Base-by-base conservation (phyloP, 2,113 vertebrate genomes). In the Sylvia atricapilla region DNA sequence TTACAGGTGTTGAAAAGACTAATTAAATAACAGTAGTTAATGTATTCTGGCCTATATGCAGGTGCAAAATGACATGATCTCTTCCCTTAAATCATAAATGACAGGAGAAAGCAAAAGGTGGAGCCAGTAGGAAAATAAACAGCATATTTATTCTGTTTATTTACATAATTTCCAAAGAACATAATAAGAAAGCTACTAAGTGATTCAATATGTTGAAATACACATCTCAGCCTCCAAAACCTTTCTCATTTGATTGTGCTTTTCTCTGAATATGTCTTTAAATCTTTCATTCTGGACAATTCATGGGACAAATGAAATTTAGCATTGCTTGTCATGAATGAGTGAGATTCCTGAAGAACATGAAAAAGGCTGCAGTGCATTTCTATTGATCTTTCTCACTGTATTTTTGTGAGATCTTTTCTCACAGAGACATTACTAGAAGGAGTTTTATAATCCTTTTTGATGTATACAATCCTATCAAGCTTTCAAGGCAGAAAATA, bases 381-480 rank as follows among this genome's bases (percentile, higher is more conserved):
- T 73, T 49, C 39, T 72, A 83, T 56, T 59, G 69, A 92, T 84
- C 67, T 90, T 91, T 73, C 85, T 49, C 1, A 1, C 68, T 85
- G 77, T 58, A 81, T 12, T 74, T 68, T 85, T 76, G 22, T 17
- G 52, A 53, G 39, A 81, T 66, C 19, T 35, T 78, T 82, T 87
- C 75, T 58, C 23, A 62, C 27, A 91, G 55, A 92, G 43, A 81
- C 66, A 91, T 81, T 70, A 84, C 66, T 94, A 75, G 81, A 93
- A 88, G 41, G 55, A 33, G 58, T 93, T 95, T 79, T 82, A 74
- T 63, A 87, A 93, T 81, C 60, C 75, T 82, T 89, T 96, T 91
- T 89, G 78, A 80, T 85, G 72, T 66, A 77, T 41, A 62, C 15
- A 92, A 64, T 84, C 76, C 67, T 79, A 47, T 85, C 70, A 55